Evolutionary conservation across 2,888 invertebrate species (phyloP), one percentile per base, ranked within the genome.

Genomic region (Prosapia bicincta): DNA sequence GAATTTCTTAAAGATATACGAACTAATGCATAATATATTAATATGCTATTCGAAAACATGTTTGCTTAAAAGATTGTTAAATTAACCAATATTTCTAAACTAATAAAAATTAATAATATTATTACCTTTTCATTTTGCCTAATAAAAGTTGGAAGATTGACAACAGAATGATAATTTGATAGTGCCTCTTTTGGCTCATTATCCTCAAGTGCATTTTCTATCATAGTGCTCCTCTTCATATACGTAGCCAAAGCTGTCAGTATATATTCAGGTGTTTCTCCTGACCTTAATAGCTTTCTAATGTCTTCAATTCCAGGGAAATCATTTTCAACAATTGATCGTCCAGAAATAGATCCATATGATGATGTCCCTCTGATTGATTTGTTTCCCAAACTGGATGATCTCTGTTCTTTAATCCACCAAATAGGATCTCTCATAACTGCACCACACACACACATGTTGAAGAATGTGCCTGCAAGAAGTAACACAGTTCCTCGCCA

Each of bases 401-500:
- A 85, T 81, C 87, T 88, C 81, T 92, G 91, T 81, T 91, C 91
- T 70, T 86, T 80, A 9, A 86, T 87, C 88, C 90, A 90, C 95
- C 96, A 96, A 80, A 95, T 93, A 0, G 96, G 93, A 83, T 96
- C 96, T 71, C 93, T 88, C 94, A 97, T 95, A 0, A 96, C 88
- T 26, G 92, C 90, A 0, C 96, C 96, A 83, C 94, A 95, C 0
- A 94, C 93, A 82, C 94, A 93, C 82, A 95, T 89, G 83, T 95
- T 93, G 65, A 96, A 86, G 82, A 96, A 91, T 1, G 94, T 92
- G 43, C 94, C 96, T 0, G 94, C 92, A n/a, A 96, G 85, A 26
- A 96, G 86, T 0, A 95, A 85, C 20, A 93, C 91, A 0, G 94
- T 91, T 13, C 94, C 95, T 78, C 94, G 88, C 96, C 96, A 96